Evolutionary conservation across 2,888 invertebrate genomes (phyloP).

Genomic region (Hecatera dysodea): DNA sequence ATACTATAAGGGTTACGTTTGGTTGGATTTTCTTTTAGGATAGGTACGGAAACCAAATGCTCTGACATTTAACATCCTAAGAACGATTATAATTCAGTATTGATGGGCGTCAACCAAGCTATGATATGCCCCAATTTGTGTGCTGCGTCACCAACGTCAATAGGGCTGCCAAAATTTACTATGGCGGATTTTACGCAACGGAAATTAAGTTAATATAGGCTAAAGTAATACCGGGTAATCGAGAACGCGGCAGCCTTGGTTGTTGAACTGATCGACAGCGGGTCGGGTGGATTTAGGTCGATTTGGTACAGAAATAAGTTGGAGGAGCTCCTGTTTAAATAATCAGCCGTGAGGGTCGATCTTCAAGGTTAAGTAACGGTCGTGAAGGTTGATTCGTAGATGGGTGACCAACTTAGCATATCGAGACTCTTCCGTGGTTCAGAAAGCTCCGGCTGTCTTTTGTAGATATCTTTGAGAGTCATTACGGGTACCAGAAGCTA

Average conservation of each 20-base stretch:
- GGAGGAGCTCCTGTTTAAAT: too few species aligned
- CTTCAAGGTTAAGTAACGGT: too few species aligned
- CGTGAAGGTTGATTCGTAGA: too few species aligned
- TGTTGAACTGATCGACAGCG: slow-evolving; percentile 21
- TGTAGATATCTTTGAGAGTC: too few species aligned
- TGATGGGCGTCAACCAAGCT: background rate
- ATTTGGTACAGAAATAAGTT: background rate
- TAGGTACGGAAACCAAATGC: too few species aligned
- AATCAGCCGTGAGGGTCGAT: too few species aligned
- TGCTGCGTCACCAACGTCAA: slow-evolving; percentile 52
- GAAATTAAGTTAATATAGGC: slow-evolving; percentile 75
- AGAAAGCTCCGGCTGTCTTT: too few species aligned
- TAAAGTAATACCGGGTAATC: slow-evolving; percentile 66
- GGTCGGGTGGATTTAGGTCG: slow-evolving; percentile 20
- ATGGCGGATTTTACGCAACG: slow-evolving; percentile 74
- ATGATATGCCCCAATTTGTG: slow-evolving; percentile 46
- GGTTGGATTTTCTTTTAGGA: too few species aligned
- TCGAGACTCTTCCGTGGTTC: too few species aligned
- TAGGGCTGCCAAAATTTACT: slow-evolving; percentile 72
- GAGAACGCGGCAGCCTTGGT: slow-evolving; percentile 54
- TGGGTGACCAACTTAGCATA: too few species aligned
- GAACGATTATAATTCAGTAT: background rate
- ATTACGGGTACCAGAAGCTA: too few species aligned
- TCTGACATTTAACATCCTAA: background rate
- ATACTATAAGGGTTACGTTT: too few species aligned